Evolutionary conservation across 1,140 invertebrate genomes (phyloP), one percentile per base, ranked within the genome.

Genomic region (Danaus melanippus): DNA sequence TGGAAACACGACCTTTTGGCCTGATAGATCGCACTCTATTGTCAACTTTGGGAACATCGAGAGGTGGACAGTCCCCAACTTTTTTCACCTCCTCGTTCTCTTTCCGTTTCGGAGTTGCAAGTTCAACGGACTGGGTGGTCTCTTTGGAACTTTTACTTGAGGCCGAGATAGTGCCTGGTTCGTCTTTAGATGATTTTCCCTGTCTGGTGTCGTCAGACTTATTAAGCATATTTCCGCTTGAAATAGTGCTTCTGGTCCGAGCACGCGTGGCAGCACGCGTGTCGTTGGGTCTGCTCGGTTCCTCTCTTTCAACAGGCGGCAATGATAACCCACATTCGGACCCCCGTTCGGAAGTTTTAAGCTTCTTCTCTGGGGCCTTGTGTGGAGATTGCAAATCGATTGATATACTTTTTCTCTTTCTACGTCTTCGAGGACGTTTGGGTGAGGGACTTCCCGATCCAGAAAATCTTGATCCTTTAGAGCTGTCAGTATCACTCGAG

Each of bases 291-390:
- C 90, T 71, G 87, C 84, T 67, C 88, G 91, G 79, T 92, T 93
- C 90, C 89, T 92, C 90, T 93, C 92, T 89, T 88, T 92, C 89
- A 92, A 79, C 76, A 92, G 88, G 71, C 90, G 91, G 88, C 90
- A 91, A 89, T 90, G 90, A 89, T 90, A 91, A 89, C 90, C 92
- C 88, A 87, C 88, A 89, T 90, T 91, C 91, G 90, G 90, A 90
- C 90, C 90, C 89, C 91, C 91, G 90, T 89, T 93, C 92, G 91
- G 92, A 92, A 93, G 92, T 93, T 93, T 93, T 93, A 92, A 92
- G 92, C 92, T 93, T 93, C 92, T 92, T 93, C 86, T 93, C 92
- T 79, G 91, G 91, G 89, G 91, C 89, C 89, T 91, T 92, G 74
- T 89, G 89, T 80, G 90, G 87, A 70, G 75, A 75, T 15, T 15